Percentiles rank a stretch among this genome's conserved stretches.
Conservation (phyloP, 1,140 invertebrate genomes). For the Pseudomyrmex dendroicus region DNA sequence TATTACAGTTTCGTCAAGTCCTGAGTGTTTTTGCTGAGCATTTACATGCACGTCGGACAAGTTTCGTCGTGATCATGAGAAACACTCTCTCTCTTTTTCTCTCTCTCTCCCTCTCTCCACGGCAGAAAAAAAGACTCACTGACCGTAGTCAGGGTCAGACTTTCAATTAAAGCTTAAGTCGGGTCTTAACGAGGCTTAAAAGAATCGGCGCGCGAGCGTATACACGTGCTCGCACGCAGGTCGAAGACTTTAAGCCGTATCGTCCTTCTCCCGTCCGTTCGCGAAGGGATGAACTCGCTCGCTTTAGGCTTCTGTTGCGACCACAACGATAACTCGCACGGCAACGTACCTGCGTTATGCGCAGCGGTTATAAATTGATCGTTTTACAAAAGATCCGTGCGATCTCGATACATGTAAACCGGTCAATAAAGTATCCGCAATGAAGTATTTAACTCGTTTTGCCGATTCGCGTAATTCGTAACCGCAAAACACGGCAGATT, state of each 20-base stretch:
- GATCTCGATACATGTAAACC: not conserved
- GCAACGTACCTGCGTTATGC: not conserved
- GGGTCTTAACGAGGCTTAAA: conserved; percentile 60
- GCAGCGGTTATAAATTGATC: conserved; percentile 17
- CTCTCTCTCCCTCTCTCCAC: not conserved
- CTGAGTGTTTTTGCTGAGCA: not conserved
- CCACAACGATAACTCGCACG: not conserved
- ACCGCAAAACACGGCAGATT: not conserved
- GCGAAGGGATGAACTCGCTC: conserved; percentile 39
- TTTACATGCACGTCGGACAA: not conserved
- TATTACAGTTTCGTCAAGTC: not conserved
- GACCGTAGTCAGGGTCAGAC: conserved; percentile 42
- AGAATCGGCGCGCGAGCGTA: conserved; percentile 21
- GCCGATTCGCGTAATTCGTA: not conserved
- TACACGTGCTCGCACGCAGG: conserved; percentile 21
- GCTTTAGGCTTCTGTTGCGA: conserved; percentile 59
- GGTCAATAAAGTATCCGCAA: not conserved
- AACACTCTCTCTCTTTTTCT: not conserved
- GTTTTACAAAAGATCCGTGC: conserved; percentile 10
- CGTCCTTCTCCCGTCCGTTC: not conserved
- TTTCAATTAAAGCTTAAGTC: conserved; percentile 65
- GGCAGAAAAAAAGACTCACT: not conserved
- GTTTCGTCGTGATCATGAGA: not conserved
- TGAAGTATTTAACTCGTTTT: conserved; percentile 11
- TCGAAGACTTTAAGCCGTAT: conserved; percentile 57